phyloP scores from a whole-genome alignment of 2,113 vertebrate genomes.

The Chinchilla lanigera region DNA sequence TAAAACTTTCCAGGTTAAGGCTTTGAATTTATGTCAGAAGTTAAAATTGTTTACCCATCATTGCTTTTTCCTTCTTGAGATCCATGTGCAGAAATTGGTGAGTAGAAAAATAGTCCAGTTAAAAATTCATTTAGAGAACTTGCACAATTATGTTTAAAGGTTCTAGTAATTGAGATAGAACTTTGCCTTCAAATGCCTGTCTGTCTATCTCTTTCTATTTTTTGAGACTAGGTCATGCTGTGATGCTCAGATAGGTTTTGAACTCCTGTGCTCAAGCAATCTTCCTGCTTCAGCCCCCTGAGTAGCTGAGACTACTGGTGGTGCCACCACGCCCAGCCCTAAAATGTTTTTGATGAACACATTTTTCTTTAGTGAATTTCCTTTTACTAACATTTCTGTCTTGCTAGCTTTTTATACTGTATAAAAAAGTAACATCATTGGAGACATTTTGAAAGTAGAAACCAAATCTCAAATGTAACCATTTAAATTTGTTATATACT shows the following conservation, averaged over 20 bases:
- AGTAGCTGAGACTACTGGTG: neutral
- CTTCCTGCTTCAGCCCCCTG: neutral
- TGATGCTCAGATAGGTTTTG: neutral
- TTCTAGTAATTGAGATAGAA: conserved; percentile 9
- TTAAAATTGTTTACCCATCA: conserved; percentile 2
- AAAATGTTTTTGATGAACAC: neutral
- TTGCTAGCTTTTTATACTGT: conserved; percentile 1
- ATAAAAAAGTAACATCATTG: neutral
- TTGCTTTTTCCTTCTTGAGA: neutral
- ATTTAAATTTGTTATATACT: conserved; percentile 14
- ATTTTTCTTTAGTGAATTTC: conserved; percentile 44
- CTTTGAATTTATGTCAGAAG: conserved; percentile 33
- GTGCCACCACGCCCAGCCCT: neutral
- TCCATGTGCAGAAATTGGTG: neutral
- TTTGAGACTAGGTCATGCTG: neutral
- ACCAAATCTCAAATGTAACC: neutral
- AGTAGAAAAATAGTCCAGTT: neutral
- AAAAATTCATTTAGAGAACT: neutral
- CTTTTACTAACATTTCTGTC: conserved; percentile 28
- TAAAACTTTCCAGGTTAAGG: conserved; percentile 15
- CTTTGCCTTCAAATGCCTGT: neutral
- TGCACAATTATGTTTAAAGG: conserved; percentile 13
- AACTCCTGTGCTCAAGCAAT: neutral
- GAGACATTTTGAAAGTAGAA: conserved; percentile 55
- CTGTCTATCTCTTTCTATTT: neutral